phyloP scores from a whole-genome alignment of 2,797 vertebrate genomes.

The Picus viridis region DNA sequence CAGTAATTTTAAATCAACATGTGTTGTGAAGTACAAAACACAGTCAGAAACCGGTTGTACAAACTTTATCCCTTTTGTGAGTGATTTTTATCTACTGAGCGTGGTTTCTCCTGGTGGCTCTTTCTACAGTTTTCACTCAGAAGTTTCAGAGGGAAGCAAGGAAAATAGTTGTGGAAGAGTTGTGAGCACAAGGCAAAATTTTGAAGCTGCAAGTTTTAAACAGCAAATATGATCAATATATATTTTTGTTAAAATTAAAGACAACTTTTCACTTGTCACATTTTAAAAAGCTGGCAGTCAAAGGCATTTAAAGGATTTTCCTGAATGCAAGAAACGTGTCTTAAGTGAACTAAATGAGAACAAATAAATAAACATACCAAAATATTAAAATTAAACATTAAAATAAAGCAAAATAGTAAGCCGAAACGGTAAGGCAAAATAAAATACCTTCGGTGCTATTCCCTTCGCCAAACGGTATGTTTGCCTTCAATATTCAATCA shows the following conservation, averaged over 20 bases:
- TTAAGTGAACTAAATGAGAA: neutral
- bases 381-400: neutral
- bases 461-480: neutral
- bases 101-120: neutral
- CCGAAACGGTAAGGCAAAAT: neutral
- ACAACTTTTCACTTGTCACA: neutral
- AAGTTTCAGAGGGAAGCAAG: neutral
- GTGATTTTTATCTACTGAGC: neutral
- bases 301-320: neutral
- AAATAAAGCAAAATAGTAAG: neutral
- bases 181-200: neutral
- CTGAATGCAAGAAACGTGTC: neutral
- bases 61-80: neutral
- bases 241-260: neutral
- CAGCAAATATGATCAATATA: neutral
- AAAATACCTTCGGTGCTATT: neutral
- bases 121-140: neutral
- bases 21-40: neutral
- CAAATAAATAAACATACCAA: neutral
- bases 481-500: slow-evolving; percentile 2
- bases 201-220: neutral
- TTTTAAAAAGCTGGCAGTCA: neutral
- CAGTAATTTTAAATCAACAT: neutral
- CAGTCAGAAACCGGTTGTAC: neutral
- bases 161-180: neutral